Evolutionary conservation across 2,113 vertebrate species (phyloP).

Genomic region (Gavia stellata): DNA sequence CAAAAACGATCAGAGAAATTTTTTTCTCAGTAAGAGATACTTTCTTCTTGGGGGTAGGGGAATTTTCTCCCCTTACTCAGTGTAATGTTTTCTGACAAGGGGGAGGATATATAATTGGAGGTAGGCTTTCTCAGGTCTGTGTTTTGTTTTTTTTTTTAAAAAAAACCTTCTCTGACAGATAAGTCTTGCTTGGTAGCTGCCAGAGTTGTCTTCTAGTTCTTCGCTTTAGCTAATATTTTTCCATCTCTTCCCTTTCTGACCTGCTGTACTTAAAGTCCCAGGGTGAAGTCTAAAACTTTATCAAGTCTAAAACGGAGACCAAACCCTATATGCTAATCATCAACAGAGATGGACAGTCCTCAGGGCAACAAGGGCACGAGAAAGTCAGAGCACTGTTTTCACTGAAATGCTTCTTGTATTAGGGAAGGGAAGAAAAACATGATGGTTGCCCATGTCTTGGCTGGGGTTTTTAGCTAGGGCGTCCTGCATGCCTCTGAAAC

Average conservation of each 20-base stretch:
- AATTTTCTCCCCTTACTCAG: neutral
- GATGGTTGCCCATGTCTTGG: neutral
- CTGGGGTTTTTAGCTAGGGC: neutral
- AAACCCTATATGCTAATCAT: neutral
- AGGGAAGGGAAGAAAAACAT: neutral
- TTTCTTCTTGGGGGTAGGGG: neutral
- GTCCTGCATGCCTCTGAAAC: constrained; percentile 8
- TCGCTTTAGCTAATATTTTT: neutral
- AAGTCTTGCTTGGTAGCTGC: neutral
- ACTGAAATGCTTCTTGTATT: neutral
- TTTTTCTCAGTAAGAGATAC: neutral
- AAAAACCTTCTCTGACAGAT: neutral
- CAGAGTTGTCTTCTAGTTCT: neutral
- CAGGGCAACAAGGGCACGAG: neutral
- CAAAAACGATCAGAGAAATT: neutral
- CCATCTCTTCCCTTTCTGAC: neutral
- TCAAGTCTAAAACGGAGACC: neutral
- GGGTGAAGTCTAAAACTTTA: neutral
- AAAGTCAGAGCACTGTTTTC: neutral
- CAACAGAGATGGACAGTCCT: neutral
- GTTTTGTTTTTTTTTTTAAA: neutral
- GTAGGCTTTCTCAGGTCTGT: neutral
- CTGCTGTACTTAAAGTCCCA: neutral
- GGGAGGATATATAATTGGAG: neutral
- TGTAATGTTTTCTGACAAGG: neutral